Evolutionary conservation across 92 coral and sea anemone genomes (phyloP).

Genomic region (Zoanthus solanderi): DNA sequence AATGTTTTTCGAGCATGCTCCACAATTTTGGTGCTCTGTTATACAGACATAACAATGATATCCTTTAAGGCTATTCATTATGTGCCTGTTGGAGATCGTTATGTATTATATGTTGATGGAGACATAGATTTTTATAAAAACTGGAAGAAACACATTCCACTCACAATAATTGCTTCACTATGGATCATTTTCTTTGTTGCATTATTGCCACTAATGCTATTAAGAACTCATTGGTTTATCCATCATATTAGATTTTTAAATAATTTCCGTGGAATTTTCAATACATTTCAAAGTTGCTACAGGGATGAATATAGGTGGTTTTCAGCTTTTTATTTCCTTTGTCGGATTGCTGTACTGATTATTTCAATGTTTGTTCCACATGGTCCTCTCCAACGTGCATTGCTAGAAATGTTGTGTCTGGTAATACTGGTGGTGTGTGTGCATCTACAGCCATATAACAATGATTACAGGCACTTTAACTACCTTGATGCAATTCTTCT

Average conservation of each 20-base stretch:
- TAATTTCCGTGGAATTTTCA: conserved; percentile 83
- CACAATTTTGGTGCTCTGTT: conserved; percentile 79
- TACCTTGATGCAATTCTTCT: conserved; percentile 82
- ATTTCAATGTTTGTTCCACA: conserved; percentile 71
- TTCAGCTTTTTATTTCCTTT: conserved; percentile 90
- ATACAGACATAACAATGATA: conserved; percentile 78
- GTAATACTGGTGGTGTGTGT: conserved; percentile 68
- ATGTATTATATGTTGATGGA: conserved; percentile 85
- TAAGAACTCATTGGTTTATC: conserved; percentile 83
- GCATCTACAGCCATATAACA: conserved; percentile 82
- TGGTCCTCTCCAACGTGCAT: conserved; percentile 76
- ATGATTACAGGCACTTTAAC: conserved; percentile 78
- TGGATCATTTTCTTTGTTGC: conserved; percentile 71
- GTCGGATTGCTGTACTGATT: conserved; percentile 78
- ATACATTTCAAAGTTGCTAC: conserved; percentile 84
- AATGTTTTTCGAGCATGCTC: conserved; percentile 80
- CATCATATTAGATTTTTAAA: conserved; percentile 54
- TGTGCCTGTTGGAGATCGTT: conserved; percentile 67
- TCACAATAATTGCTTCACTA: conserved; percentile 75
- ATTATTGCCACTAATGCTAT: conserved; percentile 77
- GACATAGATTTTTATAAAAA: conserved; percentile 60
- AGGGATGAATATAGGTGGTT: conserved; percentile 86
- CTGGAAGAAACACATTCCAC: conserved; percentile 80
- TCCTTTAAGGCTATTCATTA: conserved; percentile 77
- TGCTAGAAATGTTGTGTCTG: conserved; percentile 80